Conservation (phyloP, 1,140 invertebrate species). For the Lasaia peninsularis region DNA sequence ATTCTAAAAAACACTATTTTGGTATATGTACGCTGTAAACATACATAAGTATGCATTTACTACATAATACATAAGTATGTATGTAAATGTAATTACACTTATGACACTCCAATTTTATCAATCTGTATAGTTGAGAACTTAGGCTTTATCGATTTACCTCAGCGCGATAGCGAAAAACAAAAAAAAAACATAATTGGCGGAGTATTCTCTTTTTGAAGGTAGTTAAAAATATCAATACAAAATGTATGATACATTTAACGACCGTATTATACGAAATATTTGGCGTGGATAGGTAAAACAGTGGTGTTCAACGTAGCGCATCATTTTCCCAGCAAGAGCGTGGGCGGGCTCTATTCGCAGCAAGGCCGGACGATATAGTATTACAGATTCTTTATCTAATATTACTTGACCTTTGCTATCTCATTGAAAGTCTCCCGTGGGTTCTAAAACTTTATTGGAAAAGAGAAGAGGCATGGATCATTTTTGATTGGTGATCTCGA, state of each 20-base stretch:
- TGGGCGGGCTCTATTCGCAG: conserved; percentile 68
- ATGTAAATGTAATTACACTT: no score
- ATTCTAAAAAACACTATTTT: no score
- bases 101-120: no score
- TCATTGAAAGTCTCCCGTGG: conserved; percentile 20
- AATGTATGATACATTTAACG: conserved; percentile 5
- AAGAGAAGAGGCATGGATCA: conserved; percentile 18
- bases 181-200: no score
- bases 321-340: conserved; percentile 42
- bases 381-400: conserved; percentile 54
- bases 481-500: conserved; percentile 23
- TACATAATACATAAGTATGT: no score
- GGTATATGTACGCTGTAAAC: no score
- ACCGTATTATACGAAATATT: conserved; percentile 11
- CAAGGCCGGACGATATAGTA: conserved; percentile 69
- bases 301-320: conserved; percentile 32
- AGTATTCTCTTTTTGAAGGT: no score
- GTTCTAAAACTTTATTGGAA: conserved; percentile 14
- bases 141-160: no score
- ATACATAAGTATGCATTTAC: no score
- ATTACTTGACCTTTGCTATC: conserved; percentile 37
- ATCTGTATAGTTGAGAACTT: no score
- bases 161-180: no score
- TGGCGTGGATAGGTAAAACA: conserved; percentile 23
- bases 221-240: background rate